Evolutionary conservation across 2,888 invertebrate species (phyloP).

Genomic region (Cataglyphis livida): DNA sequence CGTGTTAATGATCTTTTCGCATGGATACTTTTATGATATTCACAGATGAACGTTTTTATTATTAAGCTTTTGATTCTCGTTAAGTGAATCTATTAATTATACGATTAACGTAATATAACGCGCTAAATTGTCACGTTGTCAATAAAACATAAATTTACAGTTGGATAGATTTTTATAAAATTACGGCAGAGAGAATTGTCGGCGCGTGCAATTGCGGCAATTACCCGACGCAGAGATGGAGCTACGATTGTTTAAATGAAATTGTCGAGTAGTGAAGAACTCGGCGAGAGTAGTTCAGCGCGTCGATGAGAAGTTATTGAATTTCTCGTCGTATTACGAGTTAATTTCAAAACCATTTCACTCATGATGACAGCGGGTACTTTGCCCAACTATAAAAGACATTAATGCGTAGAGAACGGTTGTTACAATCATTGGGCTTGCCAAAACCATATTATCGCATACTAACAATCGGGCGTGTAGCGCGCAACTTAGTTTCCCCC

Average conservation of each 20-base stretch:
- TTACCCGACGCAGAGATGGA: slow-evolving; percentile 28
- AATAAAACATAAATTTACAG: slow-evolving; percentile 10
- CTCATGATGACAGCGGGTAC: slow-evolving; percentile 24
- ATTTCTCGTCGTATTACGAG: slow-evolving; percentile 38
- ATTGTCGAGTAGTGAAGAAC: slow-evolving; percentile 45
- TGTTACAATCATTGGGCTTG: slow-evolving; percentile 47
- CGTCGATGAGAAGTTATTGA: slow-evolving; percentile 49
- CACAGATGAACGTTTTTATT: not conserved
- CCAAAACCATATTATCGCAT: slow-evolving; percentile 46
- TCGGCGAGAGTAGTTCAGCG: slow-evolving; percentile 21
- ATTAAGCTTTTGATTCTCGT: not conserved
- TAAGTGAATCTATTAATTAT: not conserved
- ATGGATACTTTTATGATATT: not conserved
- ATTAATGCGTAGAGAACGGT: slow-evolving; percentile 30
- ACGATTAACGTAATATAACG: not conserved
- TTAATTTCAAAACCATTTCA: slow-evolving; percentile 44
- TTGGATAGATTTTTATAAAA: slow-evolving; percentile 2
- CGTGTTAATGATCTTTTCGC: not conserved
- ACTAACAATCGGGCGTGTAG: slow-evolving; percentile 31
- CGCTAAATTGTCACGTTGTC: not conserved
- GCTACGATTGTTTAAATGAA: slow-evolving; percentile 53
- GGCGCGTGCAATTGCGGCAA: slow-evolving; percentile 10
- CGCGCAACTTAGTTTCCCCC: slow-evolving; percentile 46
- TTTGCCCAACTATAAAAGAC: slow-evolving; percentile 36
- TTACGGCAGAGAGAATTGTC: slow-evolving; percentile 13